These are phyloP conservation scores for Dinoponera quadriceps DNA, from an alignment of 1,140 invertebrate genomes.

Conservation along the genomic window DNA sequence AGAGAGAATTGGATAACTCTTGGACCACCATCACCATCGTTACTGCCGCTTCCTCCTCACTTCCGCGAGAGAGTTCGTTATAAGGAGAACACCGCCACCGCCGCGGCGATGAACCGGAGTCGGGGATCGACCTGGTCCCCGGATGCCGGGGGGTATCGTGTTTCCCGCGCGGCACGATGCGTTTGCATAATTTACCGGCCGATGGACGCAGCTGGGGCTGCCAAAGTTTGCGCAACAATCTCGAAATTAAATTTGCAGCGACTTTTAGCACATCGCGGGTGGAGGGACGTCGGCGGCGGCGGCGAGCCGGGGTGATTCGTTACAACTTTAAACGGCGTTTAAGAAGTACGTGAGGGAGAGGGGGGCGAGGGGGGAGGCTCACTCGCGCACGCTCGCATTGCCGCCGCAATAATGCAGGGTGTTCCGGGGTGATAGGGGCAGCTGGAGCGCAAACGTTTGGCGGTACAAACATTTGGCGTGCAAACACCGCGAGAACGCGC, in stretches of 20 bases:
- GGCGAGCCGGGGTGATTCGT: conserved; percentile 8
- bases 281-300: not conserved
- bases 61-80: conserved; percentile 43
- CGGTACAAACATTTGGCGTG: not conserved
- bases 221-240: conserved; percentile 56
- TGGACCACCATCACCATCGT: no score
- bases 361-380: no score
- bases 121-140: conserved; percentile 33
- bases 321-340: conserved; percentile 47
- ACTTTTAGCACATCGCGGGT: conserved; percentile 50
- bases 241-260: conserved; percentile 59
- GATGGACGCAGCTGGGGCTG: conserved; percentile 54
- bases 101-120: conserved; percentile 24
- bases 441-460: conserved; percentile 3
- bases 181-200: conserved; percentile 59
- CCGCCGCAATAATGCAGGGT: conserved; percentile 16
- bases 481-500: not conserved
- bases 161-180: conserved; percentile 49
- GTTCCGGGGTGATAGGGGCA: not conserved
- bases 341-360: conserved; percentile 17
- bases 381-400: not conserved
- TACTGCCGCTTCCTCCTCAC: conserved; percentile 10
- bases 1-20: no score
- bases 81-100: conserved; percentile 12
- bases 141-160: conserved; percentile 16